These are phyloP conservation scores for Sapajus apella DNA, from an alignment of 2,113 vertebrate genomes.

Conservation along the genomic window DNA sequence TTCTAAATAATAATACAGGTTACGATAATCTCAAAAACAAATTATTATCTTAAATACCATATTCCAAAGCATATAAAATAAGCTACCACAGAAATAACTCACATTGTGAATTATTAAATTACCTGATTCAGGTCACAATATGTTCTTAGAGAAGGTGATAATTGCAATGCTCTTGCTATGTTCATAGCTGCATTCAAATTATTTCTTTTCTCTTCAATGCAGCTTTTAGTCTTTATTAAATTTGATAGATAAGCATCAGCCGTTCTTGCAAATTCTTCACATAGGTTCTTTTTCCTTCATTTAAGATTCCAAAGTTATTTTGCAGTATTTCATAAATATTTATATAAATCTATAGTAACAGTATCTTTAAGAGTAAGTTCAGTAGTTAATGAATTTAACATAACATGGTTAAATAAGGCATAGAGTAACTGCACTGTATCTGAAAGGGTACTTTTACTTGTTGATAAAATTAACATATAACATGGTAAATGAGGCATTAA, in stretches of 20 bases:
- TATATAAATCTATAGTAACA: constrained; percentile 32
- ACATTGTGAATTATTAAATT: constrained; percentile 53
- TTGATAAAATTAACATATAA: constrained; percentile 17
- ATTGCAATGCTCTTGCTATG: constrained; percentile 86
- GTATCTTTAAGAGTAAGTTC: background rate
- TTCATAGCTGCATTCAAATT: constrained; percentile 85
- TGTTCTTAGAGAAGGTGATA: constrained; percentile 80
- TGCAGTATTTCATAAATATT: constrained; percentile 51
- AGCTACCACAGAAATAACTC: background rate
- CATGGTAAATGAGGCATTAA: background rate
- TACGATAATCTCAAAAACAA: constrained; percentile 22
- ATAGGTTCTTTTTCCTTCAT: constrained; percentile 84
- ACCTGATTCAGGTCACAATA: constrained; percentile 84
- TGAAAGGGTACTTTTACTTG: constrained; percentile 8
- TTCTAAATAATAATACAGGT: constrained; percentile 25
- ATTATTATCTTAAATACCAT: background rate
- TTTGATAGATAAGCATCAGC: constrained; percentile 77
- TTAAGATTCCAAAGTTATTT: constrained; percentile 62
- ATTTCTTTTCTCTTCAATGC: constrained; percentile 84
- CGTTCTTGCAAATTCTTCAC: constrained; percentile 80
- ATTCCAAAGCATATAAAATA: constrained; percentile 21
- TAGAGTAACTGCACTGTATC: background rate
- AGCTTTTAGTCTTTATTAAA: constrained; percentile 75
- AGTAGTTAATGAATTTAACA: constrained; percentile 8
- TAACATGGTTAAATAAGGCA: background rate